Evolutionary conservation across 2,113 vertebrate genomes (phyloP), one percentile per base, ranked within the genome.

Genomic region (Irena cyanogastra): DNA sequence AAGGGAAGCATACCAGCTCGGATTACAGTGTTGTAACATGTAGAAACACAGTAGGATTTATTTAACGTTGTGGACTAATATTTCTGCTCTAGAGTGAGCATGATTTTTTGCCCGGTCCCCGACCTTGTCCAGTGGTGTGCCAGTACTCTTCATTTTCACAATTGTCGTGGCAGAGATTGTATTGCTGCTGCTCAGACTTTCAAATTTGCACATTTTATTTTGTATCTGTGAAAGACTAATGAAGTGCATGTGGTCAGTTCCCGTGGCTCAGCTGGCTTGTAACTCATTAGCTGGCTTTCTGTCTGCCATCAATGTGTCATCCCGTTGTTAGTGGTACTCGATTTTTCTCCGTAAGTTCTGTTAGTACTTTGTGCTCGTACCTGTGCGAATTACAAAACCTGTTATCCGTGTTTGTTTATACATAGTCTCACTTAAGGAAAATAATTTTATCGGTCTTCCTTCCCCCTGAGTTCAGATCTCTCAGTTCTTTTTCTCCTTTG

Each of bases 221-320:
- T 89, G 52, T 89, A 57, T 81, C 81, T 87, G 72, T 89, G 77
- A 92, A 93, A 91, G 60, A 28, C 76, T 86, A 45, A 61, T 65
- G 74, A 80, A 37, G 37, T 4, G 54, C 63, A 28, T 74, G 91
- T 66, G 54, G 72, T 89, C 47, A 22, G 76, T 83, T 96, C 77
- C 76, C 19, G 5, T 89, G 91, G 60, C 76, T 96, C 81, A 81
- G 54, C 83, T 95, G 93, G 42, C 77, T 70, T 50, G 68, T 61
- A 74, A 61, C 63, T 92, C 79, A 88, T 86, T 86, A 76, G 63
- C 57, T 94, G 72, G 44, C 52, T 75, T 86, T 93, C 79, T 83
- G 23, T 83, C 47, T 89, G 91, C 52, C 64, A 64, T 87, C 53
- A 28, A 0, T 30, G 45, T 75, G 68, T 77, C 64, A 63, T 61